Evolutionary conservation across 2,797 vertebrate genomes (phyloP).

Genomic region (Notolepis coatsorum): DNA sequence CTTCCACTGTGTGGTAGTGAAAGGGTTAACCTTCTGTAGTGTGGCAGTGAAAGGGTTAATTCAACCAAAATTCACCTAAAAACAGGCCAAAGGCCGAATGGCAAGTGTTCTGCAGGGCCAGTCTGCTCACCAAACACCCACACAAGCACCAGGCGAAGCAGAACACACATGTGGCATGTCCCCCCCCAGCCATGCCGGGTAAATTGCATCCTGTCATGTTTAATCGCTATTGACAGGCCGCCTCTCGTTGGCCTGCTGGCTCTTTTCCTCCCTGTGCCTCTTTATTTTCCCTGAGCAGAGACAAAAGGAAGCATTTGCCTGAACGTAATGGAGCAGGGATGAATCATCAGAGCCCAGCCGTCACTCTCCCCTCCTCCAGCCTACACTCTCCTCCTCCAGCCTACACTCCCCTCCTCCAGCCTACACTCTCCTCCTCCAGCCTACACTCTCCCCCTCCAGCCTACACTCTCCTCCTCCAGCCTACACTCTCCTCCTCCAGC

Average conservation of each 20-base stretch:
- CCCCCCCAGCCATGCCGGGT: constrained; percentile 32
- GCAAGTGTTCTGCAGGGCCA: background rate
- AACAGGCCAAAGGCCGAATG: background rate
- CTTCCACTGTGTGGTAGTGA: no score
- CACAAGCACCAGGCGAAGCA: constrained; percentile 32
- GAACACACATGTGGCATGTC: constrained; percentile 12
- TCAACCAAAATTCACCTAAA: background rate
- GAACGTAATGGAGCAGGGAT: constrained; percentile 67
- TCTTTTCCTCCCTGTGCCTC: constrained; percentile 48
- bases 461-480: no score
- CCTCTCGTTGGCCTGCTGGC: constrained; percentile 49
- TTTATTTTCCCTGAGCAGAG: constrained; percentile 36
- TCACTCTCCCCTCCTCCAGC: constrained; percentile 8
- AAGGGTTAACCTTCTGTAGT: no score
- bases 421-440: background rate
- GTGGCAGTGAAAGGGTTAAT: no score
- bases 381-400: background rate
- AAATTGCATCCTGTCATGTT: constrained; percentile 76
- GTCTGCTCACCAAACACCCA: constrained; percentile 40
- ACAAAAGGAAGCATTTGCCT: constrained; percentile 65
- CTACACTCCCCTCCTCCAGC: constrained; percentile 3
- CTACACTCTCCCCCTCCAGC: background rate
- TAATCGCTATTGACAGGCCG: constrained; percentile 74
- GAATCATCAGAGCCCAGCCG: constrained; percentile 68
- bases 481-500: no score